Evolutionary conservation across 2,888 invertebrate genomes (phyloP).

Genomic region (Synanthedon formicaeformis): DNA sequence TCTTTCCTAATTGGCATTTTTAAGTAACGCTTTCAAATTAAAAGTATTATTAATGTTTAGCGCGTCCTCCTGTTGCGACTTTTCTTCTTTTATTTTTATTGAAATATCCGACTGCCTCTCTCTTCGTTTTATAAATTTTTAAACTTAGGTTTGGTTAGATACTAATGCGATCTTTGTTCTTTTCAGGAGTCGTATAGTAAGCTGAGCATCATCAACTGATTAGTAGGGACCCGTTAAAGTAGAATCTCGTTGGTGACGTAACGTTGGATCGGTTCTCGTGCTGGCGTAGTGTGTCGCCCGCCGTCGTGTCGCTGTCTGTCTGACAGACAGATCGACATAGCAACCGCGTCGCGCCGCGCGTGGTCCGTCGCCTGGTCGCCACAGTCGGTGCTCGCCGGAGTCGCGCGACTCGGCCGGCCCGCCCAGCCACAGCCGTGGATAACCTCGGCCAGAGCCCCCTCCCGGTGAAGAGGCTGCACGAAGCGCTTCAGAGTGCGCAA

Average conservation of each 20-base stretch:
- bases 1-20: constrained; percentile 26
- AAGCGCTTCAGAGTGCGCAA: constrained; percentile 71
- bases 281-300: constrained; percentile 35
- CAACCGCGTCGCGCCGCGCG: constrained; percentile 12
- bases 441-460: constrained; percentile 69
- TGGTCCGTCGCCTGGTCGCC: constrained; percentile 52
- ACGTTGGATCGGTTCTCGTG: constrained; percentile 1
- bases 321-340: constrained; percentile 13
- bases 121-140: too few species aligned
- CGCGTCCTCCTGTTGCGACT: too few species aligned
- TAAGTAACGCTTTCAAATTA: too few species aligned
- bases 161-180: neutral
- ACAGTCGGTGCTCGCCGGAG: constrained; percentile 67
- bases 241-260: neutral
- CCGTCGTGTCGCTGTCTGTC: constrained; percentile 18
- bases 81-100: too few species aligned
- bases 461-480: constrained; percentile 72
- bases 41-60: too few species aligned
- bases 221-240: neutral
- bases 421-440: constrained; percentile 69
- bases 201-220: neutral
- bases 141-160: neutral
- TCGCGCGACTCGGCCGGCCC: constrained; percentile 67
- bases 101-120: too few species aligned
- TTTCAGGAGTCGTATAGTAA: neutral